phyloP scores from a whole-genome alignment of 2,113 vertebrate species.

The Scolopax mira region DNA sequence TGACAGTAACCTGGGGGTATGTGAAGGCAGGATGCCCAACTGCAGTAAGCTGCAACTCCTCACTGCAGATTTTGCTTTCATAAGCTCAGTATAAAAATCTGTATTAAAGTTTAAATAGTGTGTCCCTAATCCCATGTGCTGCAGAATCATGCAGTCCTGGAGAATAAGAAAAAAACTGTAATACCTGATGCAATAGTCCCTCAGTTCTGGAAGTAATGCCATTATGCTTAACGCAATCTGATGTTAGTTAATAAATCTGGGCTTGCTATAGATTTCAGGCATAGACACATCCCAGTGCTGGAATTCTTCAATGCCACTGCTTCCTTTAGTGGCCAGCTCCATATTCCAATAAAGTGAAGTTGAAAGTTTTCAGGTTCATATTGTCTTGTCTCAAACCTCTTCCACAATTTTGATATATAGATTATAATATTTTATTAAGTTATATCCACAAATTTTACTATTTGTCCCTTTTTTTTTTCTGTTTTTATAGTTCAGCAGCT shows the following conservation, averaged over 20 bases:
- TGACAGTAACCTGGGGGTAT: neutral
- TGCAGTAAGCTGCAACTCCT: neutral
- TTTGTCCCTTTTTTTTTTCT: neutral
- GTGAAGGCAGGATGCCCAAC: neutral
- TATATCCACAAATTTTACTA: neutral
- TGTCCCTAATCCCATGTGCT: neutral
- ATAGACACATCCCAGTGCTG: no score
- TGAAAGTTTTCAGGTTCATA: neutral
- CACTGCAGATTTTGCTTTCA: neutral
- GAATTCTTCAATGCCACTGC: neutral
- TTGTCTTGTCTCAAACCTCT: neutral
- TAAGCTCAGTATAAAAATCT: neutral
- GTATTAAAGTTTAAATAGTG: neutral
- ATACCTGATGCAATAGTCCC: neutral
- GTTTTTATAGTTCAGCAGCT: neutral
- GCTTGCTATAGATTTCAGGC: neutral
- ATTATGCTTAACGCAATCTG: neutral
- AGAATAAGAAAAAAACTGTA: neutral
- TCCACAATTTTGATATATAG: neutral
- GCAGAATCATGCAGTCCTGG: neutral
- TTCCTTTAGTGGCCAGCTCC: neutral
- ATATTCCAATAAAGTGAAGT: neutral
- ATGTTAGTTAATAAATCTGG: neutral
- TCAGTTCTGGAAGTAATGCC: neutral
- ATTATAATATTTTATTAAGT: neutral